Evolutionary conservation across 2,888 invertebrate species (phyloP).

Genomic region (Torymus tubicola): DNA sequence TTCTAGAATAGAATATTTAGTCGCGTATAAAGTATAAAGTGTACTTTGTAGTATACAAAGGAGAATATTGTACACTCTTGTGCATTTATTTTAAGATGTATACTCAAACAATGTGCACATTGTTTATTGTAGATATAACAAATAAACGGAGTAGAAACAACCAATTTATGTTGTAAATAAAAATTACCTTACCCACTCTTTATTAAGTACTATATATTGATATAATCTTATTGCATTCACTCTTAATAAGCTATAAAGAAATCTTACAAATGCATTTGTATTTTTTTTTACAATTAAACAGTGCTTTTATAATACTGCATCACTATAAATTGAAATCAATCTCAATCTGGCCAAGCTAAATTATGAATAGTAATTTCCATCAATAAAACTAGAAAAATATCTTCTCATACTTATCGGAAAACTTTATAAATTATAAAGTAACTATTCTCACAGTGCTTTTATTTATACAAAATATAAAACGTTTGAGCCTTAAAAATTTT

Average conservation of each 20-base stretch:
- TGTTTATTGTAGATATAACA: constrained; percentile 56
- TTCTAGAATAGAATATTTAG: constrained; percentile 39
- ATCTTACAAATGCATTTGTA: constrained; percentile 8
- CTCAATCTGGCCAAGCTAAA: constrained; percentile 3
- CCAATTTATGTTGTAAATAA: constrained; percentile 27
- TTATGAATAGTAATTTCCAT: neutral
- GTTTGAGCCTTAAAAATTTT: too few relatives aligned
- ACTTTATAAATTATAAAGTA: too few relatives aligned
- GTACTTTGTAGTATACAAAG: constrained; percentile 42
- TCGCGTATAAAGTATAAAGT: constrained; percentile 36
- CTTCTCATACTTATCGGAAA: too few relatives aligned
- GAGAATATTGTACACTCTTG: constrained; percentile 38
- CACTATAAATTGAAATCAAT: neutral
- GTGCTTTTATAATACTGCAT: constrained; percentile 31
- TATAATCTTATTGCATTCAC: constrained; percentile 42
- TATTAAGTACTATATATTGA: constrained; percentile 41
- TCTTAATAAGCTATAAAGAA: constrained; percentile 11
- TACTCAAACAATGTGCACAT: constrained; percentile 54
- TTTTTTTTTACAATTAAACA: constrained; percentile 15
- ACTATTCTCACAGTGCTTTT: too few relatives aligned
- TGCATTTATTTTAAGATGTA: constrained; percentile 56
- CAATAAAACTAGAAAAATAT: too few relatives aligned
- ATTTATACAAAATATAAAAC: too few relatives aligned
- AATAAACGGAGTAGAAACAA: constrained; percentile 57
- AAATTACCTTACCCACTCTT: constrained; percentile 27